Evolutionary conservation across 1,140 invertebrate species (phyloP), one percentile per base, ranked within the genome.

Genomic region (Drosophila elegans): DNA sequence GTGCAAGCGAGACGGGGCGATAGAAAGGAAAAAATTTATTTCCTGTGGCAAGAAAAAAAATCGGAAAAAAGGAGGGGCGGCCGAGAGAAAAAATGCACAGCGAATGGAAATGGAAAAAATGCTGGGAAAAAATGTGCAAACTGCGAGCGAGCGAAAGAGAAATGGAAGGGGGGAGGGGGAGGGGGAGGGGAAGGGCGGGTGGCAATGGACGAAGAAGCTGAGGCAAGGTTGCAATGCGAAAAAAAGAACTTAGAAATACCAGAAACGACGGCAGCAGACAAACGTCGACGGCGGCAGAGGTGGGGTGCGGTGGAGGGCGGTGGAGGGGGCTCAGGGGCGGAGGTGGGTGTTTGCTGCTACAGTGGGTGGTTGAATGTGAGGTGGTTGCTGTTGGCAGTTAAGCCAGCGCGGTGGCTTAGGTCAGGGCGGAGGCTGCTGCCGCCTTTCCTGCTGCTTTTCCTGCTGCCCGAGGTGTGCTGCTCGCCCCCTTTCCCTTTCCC

Each of bases 331-430:
- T 27, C 4, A 12, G 10, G 4, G 38, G 10, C n/a, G 12, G 9
- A 32, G 12, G 16, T 32, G 12, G 27, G 12, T 27, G 45, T 10
- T 11, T 21, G 34, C 7, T 12, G 13, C 21, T 38, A n/a, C 25
- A 34, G 61, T 67, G 57, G 36, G 76, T 44, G 66, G 39, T 13
- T 38, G n/a, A 32, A 34, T 44, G 54, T 27, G 74, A 53, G 53
- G 56, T 44, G 53, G 63, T 86, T 74, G 63, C 66, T 86, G 79
- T 62, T 88, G 75, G 83, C 83, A 82, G 82, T 82, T 82, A 82
- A 86, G 82, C 83, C 75, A 88, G 54, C 75, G 75, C 72, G 83
- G 83, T 86, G 83, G 83, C 83, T 86, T 86, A 86, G 83, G 83
- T 86, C 83, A 86, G 83, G 83, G 76, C 76, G 72, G 79, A 79